Conservation (phyloP, 2,113 vertebrate genomes). For the Lophius piscatorius region DNA sequence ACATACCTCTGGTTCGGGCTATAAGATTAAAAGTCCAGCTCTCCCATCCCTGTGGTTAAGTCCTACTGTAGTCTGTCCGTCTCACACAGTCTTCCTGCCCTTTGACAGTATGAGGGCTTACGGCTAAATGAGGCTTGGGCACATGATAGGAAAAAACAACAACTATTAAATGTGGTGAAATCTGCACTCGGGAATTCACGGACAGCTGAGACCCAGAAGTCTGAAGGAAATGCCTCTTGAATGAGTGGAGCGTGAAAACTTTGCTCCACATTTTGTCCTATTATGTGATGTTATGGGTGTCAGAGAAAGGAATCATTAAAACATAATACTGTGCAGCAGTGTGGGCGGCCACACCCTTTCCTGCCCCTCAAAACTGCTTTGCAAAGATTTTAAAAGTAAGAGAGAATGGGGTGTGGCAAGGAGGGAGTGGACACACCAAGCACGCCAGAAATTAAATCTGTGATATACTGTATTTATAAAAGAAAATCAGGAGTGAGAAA, state of each 20-base stretch:
- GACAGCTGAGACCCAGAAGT: slow-evolving; percentile 50
- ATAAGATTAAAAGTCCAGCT: not conserved
- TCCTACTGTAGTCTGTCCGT: not conserved
- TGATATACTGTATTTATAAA: not conserved
- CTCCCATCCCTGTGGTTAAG: not conserved
- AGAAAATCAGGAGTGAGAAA: slow-evolving; percentile 11
- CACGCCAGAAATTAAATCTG: slow-evolving; percentile 22
- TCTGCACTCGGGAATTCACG: slow-evolving; percentile 39
- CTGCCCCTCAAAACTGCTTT: slow-evolving; percentile 44
- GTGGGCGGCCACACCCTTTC: slow-evolving; percentile 75
- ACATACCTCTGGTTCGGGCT: slow-evolving; percentile 9
- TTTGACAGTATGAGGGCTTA: slow-evolving; percentile 38
- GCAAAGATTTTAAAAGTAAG: slow-evolving; percentile 39
- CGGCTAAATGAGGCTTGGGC: slow-evolving; percentile 10
- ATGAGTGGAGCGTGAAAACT: slow-evolving; percentile 16
- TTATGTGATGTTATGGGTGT: slow-evolving; percentile 39
- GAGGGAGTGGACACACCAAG: slow-evolving; percentile 26
- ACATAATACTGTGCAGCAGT: slow-evolving; percentile 66
- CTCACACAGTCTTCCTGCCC: slow-evolving; percentile 22
- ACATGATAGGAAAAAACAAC: slow-evolving; percentile 56
- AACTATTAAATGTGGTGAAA: no score
- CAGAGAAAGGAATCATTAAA: slow-evolving; percentile 37
- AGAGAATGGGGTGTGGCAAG: slow-evolving; percentile 9
- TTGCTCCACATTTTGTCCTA: slow-evolving; percentile 32
- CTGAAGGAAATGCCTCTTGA: slow-evolving; percentile 31